These are phyloP conservation scores for Trissolcus japonicus DNA, from an alignment of 2,888 invertebrate species.

Conservation along the genomic window DNA sequence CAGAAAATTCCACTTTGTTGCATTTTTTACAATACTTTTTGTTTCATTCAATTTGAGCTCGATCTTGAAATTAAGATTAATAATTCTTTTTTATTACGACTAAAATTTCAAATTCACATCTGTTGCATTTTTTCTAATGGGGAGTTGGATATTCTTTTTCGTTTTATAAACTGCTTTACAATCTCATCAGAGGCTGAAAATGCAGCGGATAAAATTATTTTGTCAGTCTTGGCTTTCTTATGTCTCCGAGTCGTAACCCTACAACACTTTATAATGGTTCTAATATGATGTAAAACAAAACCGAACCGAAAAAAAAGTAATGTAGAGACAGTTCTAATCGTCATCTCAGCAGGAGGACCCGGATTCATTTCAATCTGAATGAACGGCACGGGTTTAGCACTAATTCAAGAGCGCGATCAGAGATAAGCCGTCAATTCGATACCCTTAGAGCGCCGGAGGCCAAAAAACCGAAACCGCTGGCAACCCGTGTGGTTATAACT, in stretches of 20 bases:
- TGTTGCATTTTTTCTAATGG: neutral
- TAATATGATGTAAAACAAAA: slow-evolving; percentile 39
- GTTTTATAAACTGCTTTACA: neutral
- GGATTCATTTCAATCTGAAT: slow-evolving; percentile 60
- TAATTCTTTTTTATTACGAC: too few relatives aligned
- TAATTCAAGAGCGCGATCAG: slow-evolving; percentile 59
- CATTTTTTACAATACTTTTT: neutral
- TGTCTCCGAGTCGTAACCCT: slow-evolving; percentile 1
- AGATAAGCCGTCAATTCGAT: slow-evolving; percentile 63
- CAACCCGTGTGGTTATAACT: slow-evolving; percentile 51
- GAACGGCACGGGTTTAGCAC: slow-evolving; percentile 56
- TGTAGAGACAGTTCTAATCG: slow-evolving; percentile 47
- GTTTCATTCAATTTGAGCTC: too few relatives aligned
- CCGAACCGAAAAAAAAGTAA: slow-evolving; percentile 26
- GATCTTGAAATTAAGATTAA: too few relatives aligned
- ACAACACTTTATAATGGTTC: slow-evolving; percentile 17
- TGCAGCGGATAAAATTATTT: slow-evolving; percentile 28
- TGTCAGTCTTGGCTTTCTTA: slow-evolving; percentile 21
- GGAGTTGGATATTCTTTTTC: neutral
- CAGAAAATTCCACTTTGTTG: neutral
- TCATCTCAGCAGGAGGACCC: slow-evolving; percentile 55
- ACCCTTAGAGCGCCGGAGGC: slow-evolving; percentile 61
- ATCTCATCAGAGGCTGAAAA: slow-evolving; percentile 9
- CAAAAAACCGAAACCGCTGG: slow-evolving; percentile 52
- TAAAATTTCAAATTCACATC: neutral